phyloP scores from a whole-genome alignment of 2,113 vertebrate species.

The Scomber colias region DNA sequence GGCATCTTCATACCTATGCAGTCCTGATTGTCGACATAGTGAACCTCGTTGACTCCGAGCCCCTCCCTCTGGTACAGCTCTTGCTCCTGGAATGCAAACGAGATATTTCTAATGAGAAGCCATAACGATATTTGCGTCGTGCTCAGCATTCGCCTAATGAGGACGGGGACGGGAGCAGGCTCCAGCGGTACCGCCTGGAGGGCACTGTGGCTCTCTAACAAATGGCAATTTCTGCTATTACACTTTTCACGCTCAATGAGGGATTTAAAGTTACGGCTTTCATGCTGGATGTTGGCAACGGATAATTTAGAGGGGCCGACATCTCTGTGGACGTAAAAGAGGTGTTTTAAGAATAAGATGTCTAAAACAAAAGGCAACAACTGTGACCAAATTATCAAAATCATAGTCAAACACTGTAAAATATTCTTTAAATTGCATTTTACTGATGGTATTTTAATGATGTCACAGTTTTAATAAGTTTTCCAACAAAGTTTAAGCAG shows the following conservation, averaged over 20 bases:
- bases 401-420: background rate
- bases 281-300: background rate
- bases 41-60: conserved; percentile 97
- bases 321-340: background rate
- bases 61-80: conserved; percentile 97
- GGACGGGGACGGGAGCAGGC: background rate
- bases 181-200: background rate
- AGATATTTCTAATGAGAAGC: conserved; percentile 48
- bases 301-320: background rate
- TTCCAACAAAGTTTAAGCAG: background rate
- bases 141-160: conserved; percentile 26
- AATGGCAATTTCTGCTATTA: background rate
- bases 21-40: conserved; percentile 99
- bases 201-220: background rate
- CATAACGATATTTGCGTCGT: background rate
- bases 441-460: background rate
- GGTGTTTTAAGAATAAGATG: background rate
- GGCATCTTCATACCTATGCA: conserved; percentile 89
- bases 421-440: background rate
- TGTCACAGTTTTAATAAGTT: background rate
- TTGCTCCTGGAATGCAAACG: conserved; percentile 89
- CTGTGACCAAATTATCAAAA: background rate
- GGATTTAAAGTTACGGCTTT: conserved; percentile 3
- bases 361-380: background rate
- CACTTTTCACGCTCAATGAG: conserved; percentile 2